Evolutionary conservation across 2,888 invertebrate genomes (phyloP).

Genomic region (Agonopterix heracliana): DNA sequence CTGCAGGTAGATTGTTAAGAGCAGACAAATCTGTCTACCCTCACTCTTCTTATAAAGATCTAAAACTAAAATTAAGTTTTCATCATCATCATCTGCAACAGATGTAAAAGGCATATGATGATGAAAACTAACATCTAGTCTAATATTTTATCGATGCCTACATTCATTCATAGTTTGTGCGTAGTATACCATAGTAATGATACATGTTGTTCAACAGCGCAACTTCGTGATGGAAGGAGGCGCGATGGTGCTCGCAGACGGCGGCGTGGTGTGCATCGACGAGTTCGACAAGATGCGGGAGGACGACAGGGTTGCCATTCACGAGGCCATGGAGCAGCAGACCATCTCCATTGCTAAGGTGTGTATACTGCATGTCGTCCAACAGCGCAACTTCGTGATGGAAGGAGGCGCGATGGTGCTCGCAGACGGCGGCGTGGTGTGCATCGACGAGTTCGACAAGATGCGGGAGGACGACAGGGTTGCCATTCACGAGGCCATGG

Average conservation of each 20-base stretch:
- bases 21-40: too few relatives aligned
- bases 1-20: too few relatives aligned
- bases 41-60: too few relatives aligned
- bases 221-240: conserved; percentile 99
- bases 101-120: too few relatives aligned
- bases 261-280: conserved; percentile 99
- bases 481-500: conserved; percentile 99
- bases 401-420: conserved; percentile 99
- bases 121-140: too few relatives aligned
- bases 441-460: conserved; percentile 99
- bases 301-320: conserved; percentile 99
- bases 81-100: too few relatives aligned
- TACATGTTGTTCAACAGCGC: conserved; percentile 70
- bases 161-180: too few relatives aligned
- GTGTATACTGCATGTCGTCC: too few relatives aligned
- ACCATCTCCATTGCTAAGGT: too few relatives aligned
- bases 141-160: too few relatives aligned
- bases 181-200: too few relatives aligned
- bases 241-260: conserved; percentile 99
- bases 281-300: conserved; percentile 99
- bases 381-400: conserved; percentile 95
- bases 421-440: conserved; percentile 99
- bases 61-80: too few relatives aligned
- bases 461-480: conserved; percentile 99
- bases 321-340: conserved; percentile 99